Percentiles rank a stretch among this genome's conserved stretches.
phyloP scores from a whole-genome alignment of 2,113 vertebrate species.

The Noctilio leporinus region DNA sequence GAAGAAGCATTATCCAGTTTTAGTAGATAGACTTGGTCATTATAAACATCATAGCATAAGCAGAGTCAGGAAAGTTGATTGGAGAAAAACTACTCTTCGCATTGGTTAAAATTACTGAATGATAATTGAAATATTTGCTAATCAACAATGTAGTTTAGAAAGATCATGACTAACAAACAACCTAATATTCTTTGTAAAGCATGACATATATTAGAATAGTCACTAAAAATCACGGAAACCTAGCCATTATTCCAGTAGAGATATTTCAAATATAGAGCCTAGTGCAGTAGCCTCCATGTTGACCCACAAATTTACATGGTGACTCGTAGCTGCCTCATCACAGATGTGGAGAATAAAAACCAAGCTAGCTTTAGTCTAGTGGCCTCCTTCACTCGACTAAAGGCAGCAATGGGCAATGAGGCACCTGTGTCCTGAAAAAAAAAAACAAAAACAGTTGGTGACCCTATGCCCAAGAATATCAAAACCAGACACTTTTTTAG shows the following conservation, averaged over 20 bases:
- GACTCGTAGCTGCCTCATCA: neutral
- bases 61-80: neutral
- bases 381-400: neutral
- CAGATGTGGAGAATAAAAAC: neutral
- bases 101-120: neutral
- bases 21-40: neutral
- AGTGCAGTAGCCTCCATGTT: neutral
- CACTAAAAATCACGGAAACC: neutral
- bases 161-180: neutral
- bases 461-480: no score
- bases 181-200: neutral
- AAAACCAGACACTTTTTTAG: neutral
- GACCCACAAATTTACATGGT: neutral
- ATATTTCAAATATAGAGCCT: neutral
- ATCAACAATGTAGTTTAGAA: neutral
- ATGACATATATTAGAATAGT: neutral
- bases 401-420: neutral
- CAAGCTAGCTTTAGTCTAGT: neutral
- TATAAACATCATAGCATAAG: neutral
- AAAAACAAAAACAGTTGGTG: neutral
- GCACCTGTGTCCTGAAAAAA: neutral
- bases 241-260: neutral
- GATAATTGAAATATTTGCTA: neutral
- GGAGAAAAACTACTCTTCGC: neutral
- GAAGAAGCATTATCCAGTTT: conserved; percentile 21